Conservation (phyloP, 1,140 invertebrate genomes). For the Megalopta genalis region DNA sequence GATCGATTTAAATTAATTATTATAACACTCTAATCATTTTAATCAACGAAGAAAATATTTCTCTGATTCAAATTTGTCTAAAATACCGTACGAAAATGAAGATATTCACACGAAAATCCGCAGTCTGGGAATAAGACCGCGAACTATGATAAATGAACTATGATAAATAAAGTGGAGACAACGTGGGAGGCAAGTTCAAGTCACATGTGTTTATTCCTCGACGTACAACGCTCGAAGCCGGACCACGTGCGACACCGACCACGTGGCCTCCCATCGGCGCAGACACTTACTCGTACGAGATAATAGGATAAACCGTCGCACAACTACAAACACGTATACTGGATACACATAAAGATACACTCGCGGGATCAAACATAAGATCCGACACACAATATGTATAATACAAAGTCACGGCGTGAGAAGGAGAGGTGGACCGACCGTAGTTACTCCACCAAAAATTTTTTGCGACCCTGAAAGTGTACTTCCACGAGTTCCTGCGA, state of each 20-base stretch:
- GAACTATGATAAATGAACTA: no score
- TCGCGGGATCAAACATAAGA: constrained; percentile 28
- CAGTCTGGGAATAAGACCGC: no score
- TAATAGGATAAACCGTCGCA: constrained; percentile 47
- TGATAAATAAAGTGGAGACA: not conserved
- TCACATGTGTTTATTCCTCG: constrained; percentile 70
- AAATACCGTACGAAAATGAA: no score
- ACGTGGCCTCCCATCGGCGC: constrained; percentile 34
- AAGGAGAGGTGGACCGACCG: no score
- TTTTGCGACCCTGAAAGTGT: no score
- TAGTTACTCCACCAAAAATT: no score
- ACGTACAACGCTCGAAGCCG: constrained; percentile 62
- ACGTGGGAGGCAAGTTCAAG: not conserved
- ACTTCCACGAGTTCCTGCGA: no score
- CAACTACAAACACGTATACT: constrained; percentile 32
- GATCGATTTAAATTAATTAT: no score
- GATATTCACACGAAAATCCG: no score
- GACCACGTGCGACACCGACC: constrained; percentile 35
- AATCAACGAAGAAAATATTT: no score
- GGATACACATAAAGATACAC: constrained; percentile 15
- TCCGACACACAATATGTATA: constrained; percentile 3
- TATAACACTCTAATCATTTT: no score
- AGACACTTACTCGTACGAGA: constrained; percentile 29
- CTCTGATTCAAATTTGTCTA: no score
- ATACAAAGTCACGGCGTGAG: not conserved